Conservation (phyloP, 2,113 vertebrate genomes). For the Oryctolagus cuniculus region DNA sequence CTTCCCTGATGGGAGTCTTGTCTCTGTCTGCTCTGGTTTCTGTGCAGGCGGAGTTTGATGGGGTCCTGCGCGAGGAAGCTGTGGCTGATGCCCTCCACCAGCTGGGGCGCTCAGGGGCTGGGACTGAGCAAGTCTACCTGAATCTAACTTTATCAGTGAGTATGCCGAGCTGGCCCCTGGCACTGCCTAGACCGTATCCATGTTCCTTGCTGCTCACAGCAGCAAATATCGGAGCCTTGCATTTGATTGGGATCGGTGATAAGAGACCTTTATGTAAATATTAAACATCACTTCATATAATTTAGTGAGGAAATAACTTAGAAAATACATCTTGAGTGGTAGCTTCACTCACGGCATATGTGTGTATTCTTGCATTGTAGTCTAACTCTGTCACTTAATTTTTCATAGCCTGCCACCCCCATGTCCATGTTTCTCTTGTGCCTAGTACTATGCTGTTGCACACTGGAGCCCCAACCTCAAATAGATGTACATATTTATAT, state of each 20-base stretch:
- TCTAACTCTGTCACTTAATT: not conserved
- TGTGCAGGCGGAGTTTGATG: conserved; percentile 85
- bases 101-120: conserved; percentile 88
- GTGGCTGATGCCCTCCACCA: conserved; percentile 87
- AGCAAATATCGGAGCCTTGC: not conserved
- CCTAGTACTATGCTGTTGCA: not conserved
- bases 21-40: not conserved
- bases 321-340: not conserved
- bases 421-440: not conserved
- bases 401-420: not conserved
- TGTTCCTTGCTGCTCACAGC: not conserved
- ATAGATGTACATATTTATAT: not conserved
- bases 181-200: not conserved
- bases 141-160: conserved; percentile 92
- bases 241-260: not conserved
- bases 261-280: not conserved
- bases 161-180: not conserved
- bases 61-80: conserved; percentile 86
- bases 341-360: not conserved
- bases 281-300: not conserved
- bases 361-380: not conserved
- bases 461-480: not conserved
- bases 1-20: not conserved
- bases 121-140: conserved; percentile 90
- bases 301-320: not conserved